Evolutionary conservation across 2,797 vertebrate species (phyloP).

Genomic region (Alcedo quadribrachys): DNA sequence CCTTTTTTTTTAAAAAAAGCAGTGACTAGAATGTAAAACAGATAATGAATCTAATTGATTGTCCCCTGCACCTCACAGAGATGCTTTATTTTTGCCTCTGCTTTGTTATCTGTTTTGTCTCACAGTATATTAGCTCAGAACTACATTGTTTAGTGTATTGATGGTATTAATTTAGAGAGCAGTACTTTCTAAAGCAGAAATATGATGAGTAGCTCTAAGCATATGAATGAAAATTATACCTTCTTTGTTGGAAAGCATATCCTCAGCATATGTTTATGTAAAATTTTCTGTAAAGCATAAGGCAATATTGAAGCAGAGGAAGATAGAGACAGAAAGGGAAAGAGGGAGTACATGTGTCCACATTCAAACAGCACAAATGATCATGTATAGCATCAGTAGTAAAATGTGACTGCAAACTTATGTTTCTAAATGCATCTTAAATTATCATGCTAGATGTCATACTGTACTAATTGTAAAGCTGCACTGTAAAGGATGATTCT

Average conservation of each 20-base stretch:
- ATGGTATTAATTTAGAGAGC: constrained; percentile 49
- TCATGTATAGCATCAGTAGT: background rate
- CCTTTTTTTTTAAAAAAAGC: constrained; percentile 71
- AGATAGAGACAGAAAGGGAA: background rate
- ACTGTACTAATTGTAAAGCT: background rate
- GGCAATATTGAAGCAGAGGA: background rate
- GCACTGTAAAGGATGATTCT: background rate
- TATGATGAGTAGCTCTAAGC: constrained; percentile 50
- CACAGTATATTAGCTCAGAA: constrained; percentile 53
- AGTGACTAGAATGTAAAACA: constrained; percentile 80
- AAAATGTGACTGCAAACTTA: background rate
- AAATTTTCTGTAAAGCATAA: background rate
- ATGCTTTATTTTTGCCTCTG: constrained; percentile 63
- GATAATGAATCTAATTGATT: constrained; percentile 81
- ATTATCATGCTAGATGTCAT: background rate
- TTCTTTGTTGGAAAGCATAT: constrained; percentile 42
- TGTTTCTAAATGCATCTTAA: background rate
- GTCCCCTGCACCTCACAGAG: constrained; percentile 66
- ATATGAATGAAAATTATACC: constrained; percentile 37
- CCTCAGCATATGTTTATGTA: constrained; percentile 38
- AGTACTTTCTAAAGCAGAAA: constrained; percentile 51
- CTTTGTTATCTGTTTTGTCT: constrained; percentile 70
- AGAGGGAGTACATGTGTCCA: background rate
- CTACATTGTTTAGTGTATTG: constrained; percentile 40
- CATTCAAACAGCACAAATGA: background rate